Conservation (phyloP, 1,140 invertebrate species). For the Holcopasites calliopsidis region DNA sequence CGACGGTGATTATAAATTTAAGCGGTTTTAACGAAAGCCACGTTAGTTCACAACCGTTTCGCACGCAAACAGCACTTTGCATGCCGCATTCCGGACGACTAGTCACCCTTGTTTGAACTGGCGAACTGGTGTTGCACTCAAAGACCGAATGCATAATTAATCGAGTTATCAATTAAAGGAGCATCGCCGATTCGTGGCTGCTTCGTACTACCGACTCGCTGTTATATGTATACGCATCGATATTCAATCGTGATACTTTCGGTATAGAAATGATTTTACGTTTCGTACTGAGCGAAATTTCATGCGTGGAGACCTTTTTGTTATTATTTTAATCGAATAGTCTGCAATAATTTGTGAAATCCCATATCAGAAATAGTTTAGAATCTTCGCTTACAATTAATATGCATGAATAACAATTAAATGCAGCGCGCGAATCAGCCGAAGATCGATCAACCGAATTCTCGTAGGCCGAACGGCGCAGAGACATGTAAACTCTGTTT, state of each 20-base stretch:
- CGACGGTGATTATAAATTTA: constrained; percentile 62
- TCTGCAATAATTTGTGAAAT: no score
- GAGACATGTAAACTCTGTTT: constrained; percentile 59
- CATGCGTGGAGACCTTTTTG: no score
- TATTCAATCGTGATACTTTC: background rate
- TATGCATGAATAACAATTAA: no score
- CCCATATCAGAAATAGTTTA: no score
- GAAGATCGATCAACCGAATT: constrained; percentile 19
- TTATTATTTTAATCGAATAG: no score
- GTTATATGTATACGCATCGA: background rate
- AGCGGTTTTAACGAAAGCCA: constrained; percentile 65
- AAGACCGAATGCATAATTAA: constrained; percentile 65
- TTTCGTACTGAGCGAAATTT: background rate
- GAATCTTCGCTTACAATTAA: no score
- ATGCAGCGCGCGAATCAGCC: background rate
- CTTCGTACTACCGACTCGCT: background rate
- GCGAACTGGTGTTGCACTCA: constrained; percentile 51
- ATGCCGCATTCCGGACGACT: constrained; percentile 62
- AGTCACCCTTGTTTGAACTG: constrained; percentile 62
- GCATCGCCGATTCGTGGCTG: constrained; percentile 34
- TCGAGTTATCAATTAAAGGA: constrained; percentile 63
- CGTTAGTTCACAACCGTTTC: constrained; percentile 52
- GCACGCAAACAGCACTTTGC: constrained; percentile 65
- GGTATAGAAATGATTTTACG: background rate
- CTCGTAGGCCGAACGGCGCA: background rate